phyloP scores from a whole-genome alignment of 2,797 vertebrate species.

The Ptychobarbus kaznakovi region DNA sequence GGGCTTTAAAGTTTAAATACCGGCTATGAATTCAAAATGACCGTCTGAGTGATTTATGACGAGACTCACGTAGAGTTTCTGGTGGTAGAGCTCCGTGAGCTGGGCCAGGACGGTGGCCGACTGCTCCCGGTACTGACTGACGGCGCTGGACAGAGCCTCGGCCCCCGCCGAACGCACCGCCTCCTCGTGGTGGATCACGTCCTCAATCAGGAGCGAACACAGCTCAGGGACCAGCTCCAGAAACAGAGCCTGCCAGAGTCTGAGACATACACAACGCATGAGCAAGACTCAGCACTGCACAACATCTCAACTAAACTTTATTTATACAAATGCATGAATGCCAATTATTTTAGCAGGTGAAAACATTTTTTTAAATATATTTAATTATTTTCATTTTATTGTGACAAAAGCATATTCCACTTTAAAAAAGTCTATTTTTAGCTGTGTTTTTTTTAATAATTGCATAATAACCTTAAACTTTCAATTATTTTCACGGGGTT shows the following conservation, averaged over 20 bases:
- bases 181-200: slow-evolving; percentile 92
- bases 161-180: slow-evolving; percentile 90
- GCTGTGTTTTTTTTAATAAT: no score
- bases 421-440: neutral
- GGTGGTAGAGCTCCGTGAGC: slow-evolving; percentile 94
- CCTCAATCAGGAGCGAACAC: slow-evolving; percentile 90
- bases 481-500: no score
- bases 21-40: neutral
- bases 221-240: slow-evolving; percentile 91
- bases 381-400: neutral
- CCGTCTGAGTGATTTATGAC: neutral
- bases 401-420: neutral
- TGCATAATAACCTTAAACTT: no score
- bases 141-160: slow-evolving; percentile 89
- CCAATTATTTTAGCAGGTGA: neutral
- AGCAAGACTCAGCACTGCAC: neutral
- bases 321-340: neutral
- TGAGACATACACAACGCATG: slow-evolving; percentile 63
- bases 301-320: neutral
- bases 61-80: slow-evolving; percentile 93
- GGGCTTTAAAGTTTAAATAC: neutral
- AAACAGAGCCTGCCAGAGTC: slow-evolving; percentile 90
- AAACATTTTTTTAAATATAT: neutral
- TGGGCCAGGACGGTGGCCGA: slow-evolving; percentile 86
- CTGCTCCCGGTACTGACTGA: slow-evolving; percentile 87